Conservation (phyloP, 2,113 vertebrate genomes). For the Amphilophus citrinellus region DNA sequence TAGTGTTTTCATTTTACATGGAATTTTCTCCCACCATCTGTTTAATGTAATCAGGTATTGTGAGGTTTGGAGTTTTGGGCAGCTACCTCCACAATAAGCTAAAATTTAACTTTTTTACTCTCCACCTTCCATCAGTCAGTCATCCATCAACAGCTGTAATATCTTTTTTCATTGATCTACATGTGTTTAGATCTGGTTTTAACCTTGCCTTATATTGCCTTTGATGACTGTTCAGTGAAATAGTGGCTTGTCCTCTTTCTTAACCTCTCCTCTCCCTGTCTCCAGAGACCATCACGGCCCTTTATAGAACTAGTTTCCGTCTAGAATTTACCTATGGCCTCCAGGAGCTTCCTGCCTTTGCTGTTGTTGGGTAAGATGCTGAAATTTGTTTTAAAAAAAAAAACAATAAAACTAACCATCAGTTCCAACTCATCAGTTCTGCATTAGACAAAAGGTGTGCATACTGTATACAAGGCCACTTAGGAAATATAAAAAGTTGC, state of each 20-base stretch:
- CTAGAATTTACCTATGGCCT: slow-evolving; percentile 98
- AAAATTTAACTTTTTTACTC: not conserved
- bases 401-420: not conserved
- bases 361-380: slow-evolving; percentile 90
- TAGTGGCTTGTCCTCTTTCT: not conserved
- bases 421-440: not conserved
- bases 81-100: not conserved
- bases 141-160: not conserved
- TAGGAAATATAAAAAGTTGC: not conserved
- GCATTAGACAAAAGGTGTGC: not conserved
- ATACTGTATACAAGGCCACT: not conserved
- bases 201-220: not conserved
- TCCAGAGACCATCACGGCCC: slow-evolving; percentile 95
- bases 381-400: not conserved
- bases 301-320: slow-evolving; percentile 97
- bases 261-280: not conserved
- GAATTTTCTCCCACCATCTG: not conserved
- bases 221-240: not conserved
- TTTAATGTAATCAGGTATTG: not conserved
- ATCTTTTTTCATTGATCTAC: not conserved
- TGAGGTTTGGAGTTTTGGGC: not conserved
- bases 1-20: not conserved
- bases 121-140: not conserved
- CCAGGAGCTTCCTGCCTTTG: slow-evolving; percentile 96
- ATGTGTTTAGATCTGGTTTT: not conserved